These are phyloP conservation scores for Andricus curvator DNA, from an alignment of 2,888 invertebrate genomes.

Conservation along the genomic window DNA sequence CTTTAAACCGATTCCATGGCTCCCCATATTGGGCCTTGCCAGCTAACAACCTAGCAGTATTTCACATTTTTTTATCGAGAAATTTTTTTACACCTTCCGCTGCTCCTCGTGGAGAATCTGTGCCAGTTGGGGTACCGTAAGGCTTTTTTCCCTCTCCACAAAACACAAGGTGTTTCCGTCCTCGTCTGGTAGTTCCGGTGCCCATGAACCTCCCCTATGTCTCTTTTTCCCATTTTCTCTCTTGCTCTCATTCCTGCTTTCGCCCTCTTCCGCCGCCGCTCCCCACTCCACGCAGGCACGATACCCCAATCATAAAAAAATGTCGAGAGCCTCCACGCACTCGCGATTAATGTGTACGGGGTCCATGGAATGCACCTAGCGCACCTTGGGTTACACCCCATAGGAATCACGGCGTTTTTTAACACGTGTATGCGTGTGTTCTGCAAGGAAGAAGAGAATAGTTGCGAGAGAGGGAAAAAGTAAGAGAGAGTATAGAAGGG, in stretches of 20 bases:
- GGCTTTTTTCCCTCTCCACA: conserved; percentile 57
- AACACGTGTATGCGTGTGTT: conserved; percentile 48
- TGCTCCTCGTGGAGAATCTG: conserved; percentile 71
- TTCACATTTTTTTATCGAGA: conserved; percentile 68
- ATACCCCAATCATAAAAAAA: conserved; percentile 43
- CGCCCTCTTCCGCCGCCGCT: conserved; percentile 24
- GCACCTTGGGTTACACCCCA: conserved; percentile 53
- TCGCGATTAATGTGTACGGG: conserved; percentile 49
- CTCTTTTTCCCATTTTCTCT: conserved; percentile 16
- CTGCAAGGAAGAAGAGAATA: not conserved
- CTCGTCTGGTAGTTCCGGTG: conserved; percentile 46
- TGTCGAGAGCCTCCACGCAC: conserved; percentile 49
- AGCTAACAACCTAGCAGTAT: conserved; percentile 71
- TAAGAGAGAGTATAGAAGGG: conserved; percentile 37
- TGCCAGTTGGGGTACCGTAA: conserved; percentile 77
- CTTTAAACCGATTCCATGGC: conserved; percentile 41
- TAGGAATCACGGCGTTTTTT: conserved; percentile 56
- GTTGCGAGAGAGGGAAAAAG: conserved; percentile 48
- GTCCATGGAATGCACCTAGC: conserved; percentile 59
- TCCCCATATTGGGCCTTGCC: conserved; percentile 49
- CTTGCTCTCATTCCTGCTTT: conserved; percentile 23
- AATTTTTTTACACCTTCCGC: conserved; percentile 61
- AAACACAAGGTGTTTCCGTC: conserved; percentile 57
- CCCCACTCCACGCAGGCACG: conserved; percentile 14
- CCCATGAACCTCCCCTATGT: conserved; percentile 49